phyloP scores from a whole-genome alignment of 2,888 invertebrate species.

The Helobdella robusta region DNA sequence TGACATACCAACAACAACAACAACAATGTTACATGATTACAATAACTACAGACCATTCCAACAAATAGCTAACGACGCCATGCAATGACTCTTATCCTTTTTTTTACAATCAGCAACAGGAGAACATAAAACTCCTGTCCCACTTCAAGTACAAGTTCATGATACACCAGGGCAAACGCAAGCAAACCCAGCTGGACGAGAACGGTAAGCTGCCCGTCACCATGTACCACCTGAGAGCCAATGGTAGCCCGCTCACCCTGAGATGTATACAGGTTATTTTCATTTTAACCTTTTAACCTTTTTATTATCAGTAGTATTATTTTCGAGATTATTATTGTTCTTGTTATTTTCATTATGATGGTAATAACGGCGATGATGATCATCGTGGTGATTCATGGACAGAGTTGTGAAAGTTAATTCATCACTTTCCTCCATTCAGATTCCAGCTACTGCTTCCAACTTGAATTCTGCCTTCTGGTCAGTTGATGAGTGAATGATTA shows the following conservation, averaged over 20 bases:
- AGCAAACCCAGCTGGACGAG: constrained; percentile 37
- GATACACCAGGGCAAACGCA: constrained; percentile 58
- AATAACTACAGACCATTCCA: too few relatives aligned
- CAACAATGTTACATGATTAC: too few relatives aligned
- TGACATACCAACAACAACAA: too few relatives aligned
- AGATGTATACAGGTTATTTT: constrained; percentile 67
- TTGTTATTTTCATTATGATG: not conserved
- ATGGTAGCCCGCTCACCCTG: constrained; percentile 86
- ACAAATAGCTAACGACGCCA: too few relatives aligned
- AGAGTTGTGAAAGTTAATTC: too few relatives aligned
- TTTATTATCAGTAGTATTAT: not conserved
- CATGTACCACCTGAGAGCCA: constrained; percentile 86
- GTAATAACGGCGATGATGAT: constrained; percentile 3
- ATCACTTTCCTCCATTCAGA: constrained; percentile 20
- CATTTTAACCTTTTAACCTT: too few relatives aligned
- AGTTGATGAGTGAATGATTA: too few relatives aligned
- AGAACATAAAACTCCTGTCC: constrained; percentile 89
- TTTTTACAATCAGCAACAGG: constrained; percentile 63
- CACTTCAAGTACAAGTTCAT: constrained; percentile 91
- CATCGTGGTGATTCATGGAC: not conserved
- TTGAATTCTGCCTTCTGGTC: constrained; percentile 93
- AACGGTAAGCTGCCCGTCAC: constrained; percentile 53
- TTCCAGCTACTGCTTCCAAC: constrained; percentile 63
- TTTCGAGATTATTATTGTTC: not conserved
- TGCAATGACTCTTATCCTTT: too few relatives aligned